These are phyloP conservation scores for Erebia palarica DNA, from an alignment of 2,888 invertebrate genomes.

Conservation along the genomic window DNA sequence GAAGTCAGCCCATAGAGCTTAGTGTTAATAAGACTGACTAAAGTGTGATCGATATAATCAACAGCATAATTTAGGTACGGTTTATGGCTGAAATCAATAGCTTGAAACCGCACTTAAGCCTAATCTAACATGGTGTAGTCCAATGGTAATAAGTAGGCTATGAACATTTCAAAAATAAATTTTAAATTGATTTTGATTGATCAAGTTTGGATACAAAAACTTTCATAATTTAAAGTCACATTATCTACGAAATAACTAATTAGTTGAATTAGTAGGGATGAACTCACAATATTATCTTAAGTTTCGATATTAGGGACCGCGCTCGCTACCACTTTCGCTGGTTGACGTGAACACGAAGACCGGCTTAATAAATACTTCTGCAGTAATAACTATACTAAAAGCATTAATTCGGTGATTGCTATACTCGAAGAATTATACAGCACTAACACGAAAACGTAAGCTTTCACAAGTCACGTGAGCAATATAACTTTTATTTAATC, in stretches of 20 bases:
- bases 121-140: too few species aligned
- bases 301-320: background rate
- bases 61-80: background rate
- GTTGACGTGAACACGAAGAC: background rate
- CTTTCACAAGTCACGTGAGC: conserved; percentile 25
- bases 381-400: background rate
- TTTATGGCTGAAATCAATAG: background rate
- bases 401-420: background rate
- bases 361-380: background rate
- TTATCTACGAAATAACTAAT: too few species aligned
- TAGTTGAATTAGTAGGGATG: too few species aligned
- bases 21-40: background rate
- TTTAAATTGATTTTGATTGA: too few species aligned
- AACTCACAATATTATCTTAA: too few species aligned
- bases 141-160: too few species aligned
- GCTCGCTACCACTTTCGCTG: background rate
- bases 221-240: too few species aligned
- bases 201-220: too few species aligned
- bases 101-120: background rate
- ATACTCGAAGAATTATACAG: background rate
- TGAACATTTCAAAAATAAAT: too few species aligned
- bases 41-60: background rate
- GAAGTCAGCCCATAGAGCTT: background rate
- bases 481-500: conserved; percentile 41
- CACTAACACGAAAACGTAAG: conserved; percentile 1